Base-by-base conservation (phyloP, 2,113 vertebrate species). In the Furnarius figulus region DNA sequence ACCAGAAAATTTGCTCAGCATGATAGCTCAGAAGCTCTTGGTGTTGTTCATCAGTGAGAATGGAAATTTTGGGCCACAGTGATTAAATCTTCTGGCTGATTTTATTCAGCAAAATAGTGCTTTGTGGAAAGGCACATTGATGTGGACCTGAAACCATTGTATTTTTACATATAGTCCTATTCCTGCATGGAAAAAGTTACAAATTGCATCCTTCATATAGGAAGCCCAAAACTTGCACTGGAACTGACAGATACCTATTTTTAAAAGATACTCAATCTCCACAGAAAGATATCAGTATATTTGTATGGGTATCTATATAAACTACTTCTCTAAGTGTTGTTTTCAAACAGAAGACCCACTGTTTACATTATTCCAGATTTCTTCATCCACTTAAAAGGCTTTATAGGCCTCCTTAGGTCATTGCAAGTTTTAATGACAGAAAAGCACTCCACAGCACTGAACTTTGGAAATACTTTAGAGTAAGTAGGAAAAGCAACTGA, bases 131-230 rank as follows among this genome's bases (percentile, higher is more conserved):
- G 8, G 22, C 33, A 31, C 12, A 19, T 33, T 58, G n/a, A 63
- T 55, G 10, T 0, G 0, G 37, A 18, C 37, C 15, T 89, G 49
- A 16, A 81, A 67, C 1, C 2, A 31, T 12, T 50, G 14, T 46
- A 4, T 53, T 83, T 91, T 83, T 80, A 23, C n/a, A 27, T 58
- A 2, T 6, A 47, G 39, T 87, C 42, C 17, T 68, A 6, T 66
- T 92, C 9, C 40, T 53, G 25, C 25, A 30, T 33, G 30, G 46
- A 90, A 77, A 23, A 72, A 71, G 4, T 50, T 17, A 5, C 28
- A 58, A 50, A 20, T 67, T 17, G 65, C 9, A 28, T 58, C 30
- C 19, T 73, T 65, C 22, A 3, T 61, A 6, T 2, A 74, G 30
- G 31, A 83, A 78, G 20, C 33, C 13, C 6, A 9, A 56, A 82